phyloP scores from a whole-genome alignment of 1,140 invertebrate species.

The Microplitis demolitor region DNA sequence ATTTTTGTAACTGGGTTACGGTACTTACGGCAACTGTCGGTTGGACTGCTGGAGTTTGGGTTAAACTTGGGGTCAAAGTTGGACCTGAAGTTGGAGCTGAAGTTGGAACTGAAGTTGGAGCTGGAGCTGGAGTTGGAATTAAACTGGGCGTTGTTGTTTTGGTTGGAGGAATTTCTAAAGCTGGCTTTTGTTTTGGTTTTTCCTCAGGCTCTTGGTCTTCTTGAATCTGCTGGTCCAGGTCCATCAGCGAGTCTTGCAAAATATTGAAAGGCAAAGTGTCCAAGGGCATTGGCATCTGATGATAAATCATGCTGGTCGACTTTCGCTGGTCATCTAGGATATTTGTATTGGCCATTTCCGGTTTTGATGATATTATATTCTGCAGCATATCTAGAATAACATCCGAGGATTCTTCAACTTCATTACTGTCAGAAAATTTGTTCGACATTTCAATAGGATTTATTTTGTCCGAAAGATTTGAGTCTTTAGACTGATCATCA shows the following conservation, averaged over 20 bases:
- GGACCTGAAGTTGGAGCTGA: slow-evolving; percentile 32
- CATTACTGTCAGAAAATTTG: slow-evolving; percentile 38
- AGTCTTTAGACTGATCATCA: neutral
- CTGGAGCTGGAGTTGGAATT: neutral
- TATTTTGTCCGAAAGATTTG: slow-evolving; percentile 14
- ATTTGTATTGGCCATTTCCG: slow-evolving; percentile 54
- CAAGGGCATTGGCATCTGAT: slow-evolving; percentile 53
- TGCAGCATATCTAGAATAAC: slow-evolving; percentile 73
- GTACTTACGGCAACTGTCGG: slow-evolving; percentile 36
- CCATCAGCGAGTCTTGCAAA: slow-evolving; percentile 53
- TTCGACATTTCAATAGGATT: slow-evolving; percentile 24
- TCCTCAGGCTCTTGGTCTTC: slow-evolving; percentile 33
- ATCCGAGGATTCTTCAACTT: slow-evolving; percentile 66
- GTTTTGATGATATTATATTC: slow-evolving; percentile 65
- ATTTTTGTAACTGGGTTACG: slow-evolving; percentile 49
- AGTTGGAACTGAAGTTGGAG: neutral
- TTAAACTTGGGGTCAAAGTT: slow-evolving; percentile 19
- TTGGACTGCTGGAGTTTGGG: slow-evolving; percentile 7
- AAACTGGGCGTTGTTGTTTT: too few species aligned
- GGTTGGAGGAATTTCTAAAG: slow-evolving; percentile 2
- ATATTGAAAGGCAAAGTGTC: slow-evolving; percentile 56
- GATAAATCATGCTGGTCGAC: slow-evolving; percentile 53
- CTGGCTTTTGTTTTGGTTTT: slow-evolving; percentile 22
- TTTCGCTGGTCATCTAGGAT: slow-evolving; percentile 46
- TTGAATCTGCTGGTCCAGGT: slow-evolving; percentile 47